phyloP scores from a whole-genome alignment of 2,888 invertebrate species.

The Scaptodrosophila latifasciaeformis region DNA sequence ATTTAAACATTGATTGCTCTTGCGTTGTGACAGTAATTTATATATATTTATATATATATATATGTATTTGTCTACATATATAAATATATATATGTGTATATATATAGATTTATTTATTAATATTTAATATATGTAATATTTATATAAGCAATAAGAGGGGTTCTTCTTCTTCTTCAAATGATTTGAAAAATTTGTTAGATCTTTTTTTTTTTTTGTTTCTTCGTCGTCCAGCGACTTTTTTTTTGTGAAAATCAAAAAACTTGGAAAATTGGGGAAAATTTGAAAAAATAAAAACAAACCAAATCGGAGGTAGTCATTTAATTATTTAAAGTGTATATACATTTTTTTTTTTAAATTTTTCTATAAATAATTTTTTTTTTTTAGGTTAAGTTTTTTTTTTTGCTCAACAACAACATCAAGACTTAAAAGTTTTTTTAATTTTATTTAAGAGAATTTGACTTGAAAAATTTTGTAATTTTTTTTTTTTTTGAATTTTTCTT shows the following conservation, averaged over 20 bases:
- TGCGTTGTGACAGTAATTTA: constrained; percentile 58
- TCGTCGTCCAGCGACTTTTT: constrained; percentile 67
- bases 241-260: constrained; percentile 16
- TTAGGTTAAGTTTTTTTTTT: background rate
- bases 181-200: constrained; percentile 13
- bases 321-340: background rate
- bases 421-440: constrained; percentile 28
- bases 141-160: constrained; percentile 21
- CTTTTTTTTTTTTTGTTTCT: constrained; percentile 29
- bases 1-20: constrained; percentile 63
- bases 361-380: constrained; percentile 2
- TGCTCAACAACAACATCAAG: constrained; percentile 51
- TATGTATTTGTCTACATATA: constrained; percentile 31
- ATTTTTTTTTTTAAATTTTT: background rate
- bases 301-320: background rate
- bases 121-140: constrained; percentile 16
- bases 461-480: background rate
- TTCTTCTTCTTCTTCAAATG: constrained; percentile 13
- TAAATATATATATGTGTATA: constrained; percentile 43
- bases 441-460: background rate
- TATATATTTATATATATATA: constrained; percentile 37
- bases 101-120: constrained; percentile 14
- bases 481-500: constrained; percentile 7
- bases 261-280: background rate
- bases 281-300: background rate